These are phyloP conservation scores for Nebria salina DNA, from an alignment of 2,888 invertebrate genomes.

Conservation along the genomic window DNA sequence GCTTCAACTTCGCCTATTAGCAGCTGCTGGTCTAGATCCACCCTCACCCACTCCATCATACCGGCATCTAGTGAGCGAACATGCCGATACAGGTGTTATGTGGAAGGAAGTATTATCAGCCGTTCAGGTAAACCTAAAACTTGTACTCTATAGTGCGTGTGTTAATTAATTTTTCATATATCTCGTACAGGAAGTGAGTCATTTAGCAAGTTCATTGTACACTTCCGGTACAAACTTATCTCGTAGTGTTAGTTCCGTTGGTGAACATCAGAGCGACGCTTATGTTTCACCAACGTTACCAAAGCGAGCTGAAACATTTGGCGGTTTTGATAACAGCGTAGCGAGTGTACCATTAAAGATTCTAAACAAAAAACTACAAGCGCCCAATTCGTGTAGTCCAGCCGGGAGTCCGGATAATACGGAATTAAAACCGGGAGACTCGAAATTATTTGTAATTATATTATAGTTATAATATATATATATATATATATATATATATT, in stretches of 20 bases:
- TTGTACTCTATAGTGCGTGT: slow-evolving; percentile 36
- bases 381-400: slow-evolving; percentile 57
- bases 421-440: slow-evolving; percentile 60
- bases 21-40: slow-evolving; percentile 74
- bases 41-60: slow-evolving; percentile 74
- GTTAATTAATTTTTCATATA: background rate
- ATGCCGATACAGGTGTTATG: slow-evolving; percentile 79
- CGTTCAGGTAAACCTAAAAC: slow-evolving; percentile 68
- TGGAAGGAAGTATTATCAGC: slow-evolving; percentile 85
- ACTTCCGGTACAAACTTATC: slow-evolving; percentile 82
- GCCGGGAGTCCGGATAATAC: slow-evolving; percentile 60
- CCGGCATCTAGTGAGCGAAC: slow-evolving; percentile 79
- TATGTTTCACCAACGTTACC: slow-evolving; percentile 89
- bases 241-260: slow-evolving; percentile 92
- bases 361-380: slow-evolving; percentile 58
- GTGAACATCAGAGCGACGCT: slow-evolving; percentile 87
- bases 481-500: too few relatives aligned
- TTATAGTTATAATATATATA: too few relatives aligned
- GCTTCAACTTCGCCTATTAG: slow-evolving; percentile 80
- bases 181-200: slow-evolving; percentile 72
- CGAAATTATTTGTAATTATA: slow-evolving; percentile 59
- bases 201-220: slow-evolving; percentile 78
- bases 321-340: slow-evolving; percentile 83
- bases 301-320: slow-evolving; percentile 94
- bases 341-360: slow-evolving; percentile 57